Evolutionary conservation across 2,888 invertebrate species (phyloP).

Genomic region (Lasioglossum zephyrum): DNA sequence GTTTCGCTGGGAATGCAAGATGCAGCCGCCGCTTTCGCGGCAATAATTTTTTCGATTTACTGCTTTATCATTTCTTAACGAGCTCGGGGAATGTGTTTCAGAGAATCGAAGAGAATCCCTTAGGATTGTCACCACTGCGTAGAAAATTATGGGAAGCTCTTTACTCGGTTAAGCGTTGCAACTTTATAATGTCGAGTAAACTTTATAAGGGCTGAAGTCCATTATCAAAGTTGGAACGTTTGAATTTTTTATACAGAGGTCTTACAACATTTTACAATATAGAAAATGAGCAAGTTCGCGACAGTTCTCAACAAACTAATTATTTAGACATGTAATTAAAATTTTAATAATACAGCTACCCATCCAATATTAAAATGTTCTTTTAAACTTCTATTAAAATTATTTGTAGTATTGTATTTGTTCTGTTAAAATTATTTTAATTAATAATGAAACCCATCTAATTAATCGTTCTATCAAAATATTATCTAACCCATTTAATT

Average conservation of each 20-base stretch:
- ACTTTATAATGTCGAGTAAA: not conserved
- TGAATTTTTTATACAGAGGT: not conserved
- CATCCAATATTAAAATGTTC: too few relatives aligned
- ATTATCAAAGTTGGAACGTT: not conserved
- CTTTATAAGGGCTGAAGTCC: not conserved
- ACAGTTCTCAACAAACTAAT: not conserved
- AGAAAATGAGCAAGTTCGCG: not conserved
- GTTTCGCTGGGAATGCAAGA: not conserved
- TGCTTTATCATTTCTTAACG: not conserved
- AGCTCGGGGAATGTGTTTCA: not conserved
- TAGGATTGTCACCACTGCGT: not conserved
- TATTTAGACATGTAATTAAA: too few relatives aligned
- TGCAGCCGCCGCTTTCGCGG: not conserved
- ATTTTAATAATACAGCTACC: too few relatives aligned
- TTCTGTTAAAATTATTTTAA: too few relatives aligned
- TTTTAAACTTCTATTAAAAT: too few relatives aligned
- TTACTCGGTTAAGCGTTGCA: not conserved
- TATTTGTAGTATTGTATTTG: too few relatives aligned
- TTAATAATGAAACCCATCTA: too few relatives aligned
- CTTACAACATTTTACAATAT: not conserved
- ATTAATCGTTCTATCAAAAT: too few relatives aligned
- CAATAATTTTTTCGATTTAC: not conserved
- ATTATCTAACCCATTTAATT: too few relatives aligned
- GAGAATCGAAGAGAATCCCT: not conserved
- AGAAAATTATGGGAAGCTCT: not conserved